These are phyloP conservation scores for Sminthurinus signatus DNA, from an alignment of 1,140 invertebrate genomes.

Conservation along the genomic window DNA sequence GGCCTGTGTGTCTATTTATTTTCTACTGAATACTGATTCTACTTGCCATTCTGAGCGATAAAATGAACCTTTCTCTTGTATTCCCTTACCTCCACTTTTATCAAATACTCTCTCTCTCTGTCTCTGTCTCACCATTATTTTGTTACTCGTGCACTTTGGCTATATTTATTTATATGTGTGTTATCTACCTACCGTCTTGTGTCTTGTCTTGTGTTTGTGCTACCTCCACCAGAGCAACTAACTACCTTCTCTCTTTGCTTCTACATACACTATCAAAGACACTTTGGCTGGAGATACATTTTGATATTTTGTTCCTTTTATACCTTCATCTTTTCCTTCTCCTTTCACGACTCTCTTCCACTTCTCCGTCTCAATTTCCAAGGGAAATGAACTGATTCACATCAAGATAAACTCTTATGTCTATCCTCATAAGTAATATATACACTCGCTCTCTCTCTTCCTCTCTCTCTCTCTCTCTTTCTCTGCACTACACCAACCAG, in stretches of 20 bases:
- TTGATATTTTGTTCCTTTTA: background rate
- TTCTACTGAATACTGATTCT: too few relatives aligned
- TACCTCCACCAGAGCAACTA: too few relatives aligned
- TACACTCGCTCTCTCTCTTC: constrained; percentile 14
- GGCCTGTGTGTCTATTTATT: too few relatives aligned
- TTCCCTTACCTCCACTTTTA: constrained; percentile 18
- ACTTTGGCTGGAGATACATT: too few relatives aligned
- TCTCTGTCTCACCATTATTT: background rate
- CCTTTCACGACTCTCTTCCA: constrained; percentile 12
- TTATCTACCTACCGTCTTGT: too few relatives aligned
- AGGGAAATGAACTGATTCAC: constrained; percentile 41
- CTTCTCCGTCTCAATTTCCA: constrained; percentile 34
- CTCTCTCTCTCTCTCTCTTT: background rate
- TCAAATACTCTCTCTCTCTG: background rate
- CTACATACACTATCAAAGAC: too few relatives aligned
- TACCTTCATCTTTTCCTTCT: constrained; percentile 15
- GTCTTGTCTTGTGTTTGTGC: too few relatives aligned
- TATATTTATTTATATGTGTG: too few relatives aligned
- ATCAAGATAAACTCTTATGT: constrained; percentile 34
- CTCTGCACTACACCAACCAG: background rate
- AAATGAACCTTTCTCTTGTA: too few relatives aligned
- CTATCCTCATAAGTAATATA: constrained; percentile 14
- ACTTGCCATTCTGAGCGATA: too few relatives aligned
- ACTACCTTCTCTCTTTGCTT: too few relatives aligned
- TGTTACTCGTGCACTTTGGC: too few relatives aligned